A percentile compares a stretch with the other conserved stretches of the same genome.
Conservation (phyloP, 1,140 invertebrate species). For the Agrypnia vestita region DNA sequence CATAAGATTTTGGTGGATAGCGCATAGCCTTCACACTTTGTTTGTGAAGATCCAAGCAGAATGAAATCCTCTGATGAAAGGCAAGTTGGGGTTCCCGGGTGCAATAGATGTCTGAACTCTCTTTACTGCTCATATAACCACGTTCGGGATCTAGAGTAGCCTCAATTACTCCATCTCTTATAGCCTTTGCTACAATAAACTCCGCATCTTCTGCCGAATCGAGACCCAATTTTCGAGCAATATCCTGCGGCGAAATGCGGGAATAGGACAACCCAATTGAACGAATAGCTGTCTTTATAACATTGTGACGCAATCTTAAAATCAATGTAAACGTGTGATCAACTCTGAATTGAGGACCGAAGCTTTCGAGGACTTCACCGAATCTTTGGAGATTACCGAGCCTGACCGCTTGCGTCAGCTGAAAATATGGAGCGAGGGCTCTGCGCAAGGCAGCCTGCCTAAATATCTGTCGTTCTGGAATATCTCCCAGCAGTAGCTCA, state of each 20-base stretch:
- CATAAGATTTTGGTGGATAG: constrained; percentile 99
- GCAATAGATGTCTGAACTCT: constrained; percentile 97
- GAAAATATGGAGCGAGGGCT: constrained; percentile 95
- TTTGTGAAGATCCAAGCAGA: constrained; percentile 98
- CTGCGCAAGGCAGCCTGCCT: constrained; percentile 89
- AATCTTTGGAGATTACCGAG: constrained; percentile 96
- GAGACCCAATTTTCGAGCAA: constrained; percentile 93
- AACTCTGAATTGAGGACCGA: constrained; percentile 87
- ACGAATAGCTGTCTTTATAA: constrained; percentile 98
- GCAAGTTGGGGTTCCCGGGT: constrained; percentile 96
- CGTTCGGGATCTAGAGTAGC: constrained; percentile 96
- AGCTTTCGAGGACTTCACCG: constrained; percentile 93
- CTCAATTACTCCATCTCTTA: constrained; percentile 98
- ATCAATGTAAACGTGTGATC: constrained; percentile 98
- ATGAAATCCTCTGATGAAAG: constrained; percentile 98
- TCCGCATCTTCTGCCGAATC: constrained; percentile 98
- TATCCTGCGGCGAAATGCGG: constrained; percentile 94
- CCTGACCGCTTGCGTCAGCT: constrained; percentile 97
- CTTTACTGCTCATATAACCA: constrained; percentile 97
- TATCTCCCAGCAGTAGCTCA: constrained; percentile 96
- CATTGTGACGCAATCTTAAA: constrained; percentile 95
- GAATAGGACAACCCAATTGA: constrained; percentile 98
- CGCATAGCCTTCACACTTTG: constrained; percentile 99
- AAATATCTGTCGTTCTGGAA: constrained; percentile 93
- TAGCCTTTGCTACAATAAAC: constrained; percentile 99